phyloP scores from a whole-genome alignment of 2,113 vertebrate genomes.

The Desmodus rotundus region DNA sequence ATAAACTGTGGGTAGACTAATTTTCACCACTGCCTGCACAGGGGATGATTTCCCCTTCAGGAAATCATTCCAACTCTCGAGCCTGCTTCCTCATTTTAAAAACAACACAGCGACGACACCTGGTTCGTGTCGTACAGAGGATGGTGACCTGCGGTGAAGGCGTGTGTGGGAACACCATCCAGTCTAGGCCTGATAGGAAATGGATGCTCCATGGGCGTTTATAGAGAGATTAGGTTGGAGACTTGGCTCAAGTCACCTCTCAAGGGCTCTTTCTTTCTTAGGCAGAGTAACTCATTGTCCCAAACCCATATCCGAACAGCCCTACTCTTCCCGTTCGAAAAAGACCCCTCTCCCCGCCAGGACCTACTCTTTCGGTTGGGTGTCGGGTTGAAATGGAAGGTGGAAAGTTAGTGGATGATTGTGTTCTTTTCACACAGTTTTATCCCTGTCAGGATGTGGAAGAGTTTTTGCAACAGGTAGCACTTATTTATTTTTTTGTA shows the following conservation, averaged over 20 bases:
- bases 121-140: not conserved
- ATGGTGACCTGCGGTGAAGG: not conserved
- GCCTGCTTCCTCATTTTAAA: not conserved
- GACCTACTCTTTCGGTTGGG: not conserved
- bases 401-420: not conserved
- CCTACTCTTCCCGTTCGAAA: not conserved
- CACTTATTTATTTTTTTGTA: too few relatives aligned
- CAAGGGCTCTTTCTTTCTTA: not conserved
- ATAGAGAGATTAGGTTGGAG: not conserved
- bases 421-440: not conserved
- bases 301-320: not conserved
- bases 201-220: not conserved
- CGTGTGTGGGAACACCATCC: fast-evolving
- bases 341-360: not conserved
- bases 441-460: too few relatives aligned
- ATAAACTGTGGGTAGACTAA: not conserved
- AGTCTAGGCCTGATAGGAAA: not conserved
- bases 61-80: not conserved
- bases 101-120: not conserved
- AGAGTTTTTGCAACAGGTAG: too few relatives aligned
- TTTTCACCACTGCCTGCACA: not conserved
- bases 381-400: not conserved
- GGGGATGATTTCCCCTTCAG: not conserved
- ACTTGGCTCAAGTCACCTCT: not conserved
- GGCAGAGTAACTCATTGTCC: not conserved